Evolutionary conservation across 2,888 invertebrate species (phyloP).

Genomic region (Tachystola acroxantha): DNA sequence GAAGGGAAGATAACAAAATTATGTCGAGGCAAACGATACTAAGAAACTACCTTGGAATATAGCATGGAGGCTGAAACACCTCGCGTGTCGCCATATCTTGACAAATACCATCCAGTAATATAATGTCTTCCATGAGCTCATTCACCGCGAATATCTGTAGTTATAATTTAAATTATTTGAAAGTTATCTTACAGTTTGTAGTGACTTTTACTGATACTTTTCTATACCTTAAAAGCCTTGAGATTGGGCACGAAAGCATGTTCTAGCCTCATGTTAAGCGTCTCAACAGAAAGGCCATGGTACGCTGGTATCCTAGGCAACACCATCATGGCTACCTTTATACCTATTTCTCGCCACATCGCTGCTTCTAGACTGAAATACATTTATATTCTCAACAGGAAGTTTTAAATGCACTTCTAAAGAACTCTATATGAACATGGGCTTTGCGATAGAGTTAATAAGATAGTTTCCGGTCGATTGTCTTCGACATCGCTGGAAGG

Average conservation of each 20-base stretch:
- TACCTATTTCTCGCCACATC: slow-evolving; percentile 81
- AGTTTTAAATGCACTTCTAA: no score
- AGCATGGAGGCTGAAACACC: slow-evolving; percentile 75
- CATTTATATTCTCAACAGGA: no score
- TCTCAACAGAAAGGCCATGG: slow-evolving; percentile 73
- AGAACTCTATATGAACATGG: no score
- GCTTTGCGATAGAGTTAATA: no score
- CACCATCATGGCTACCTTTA: slow-evolving; percentile 72
- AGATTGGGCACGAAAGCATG: slow-evolving; percentile 76
- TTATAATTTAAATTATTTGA: no score
- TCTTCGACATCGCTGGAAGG: no score
- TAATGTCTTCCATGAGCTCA: slow-evolving; percentile 76
- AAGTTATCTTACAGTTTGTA: no score
- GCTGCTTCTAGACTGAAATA: slow-evolving; percentile 67
- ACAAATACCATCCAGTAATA: slow-evolving; percentile 76
- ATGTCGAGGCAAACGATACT: no score
- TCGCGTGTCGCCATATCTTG: slow-evolving; percentile 73
- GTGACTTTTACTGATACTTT: no score
- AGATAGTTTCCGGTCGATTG: no score
- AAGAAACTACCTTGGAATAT: slow-evolving; percentile 73
- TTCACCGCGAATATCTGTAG: slow-evolving; percentile 68
- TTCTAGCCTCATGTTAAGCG: slow-evolving; percentile 74
- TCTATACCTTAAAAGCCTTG: slow-evolving; percentile 61
- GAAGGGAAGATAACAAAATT: no score
- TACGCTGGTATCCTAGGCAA: slow-evolving; percentile 71